A percentile compares a stretch with the other conserved stretches of the same genome.
These are phyloP conservation scores for Heliocidaris tuberculata DNA, from an alignment of 35 echinoderm and acorn worm genomes.

Conservation along the genomic window DNA sequence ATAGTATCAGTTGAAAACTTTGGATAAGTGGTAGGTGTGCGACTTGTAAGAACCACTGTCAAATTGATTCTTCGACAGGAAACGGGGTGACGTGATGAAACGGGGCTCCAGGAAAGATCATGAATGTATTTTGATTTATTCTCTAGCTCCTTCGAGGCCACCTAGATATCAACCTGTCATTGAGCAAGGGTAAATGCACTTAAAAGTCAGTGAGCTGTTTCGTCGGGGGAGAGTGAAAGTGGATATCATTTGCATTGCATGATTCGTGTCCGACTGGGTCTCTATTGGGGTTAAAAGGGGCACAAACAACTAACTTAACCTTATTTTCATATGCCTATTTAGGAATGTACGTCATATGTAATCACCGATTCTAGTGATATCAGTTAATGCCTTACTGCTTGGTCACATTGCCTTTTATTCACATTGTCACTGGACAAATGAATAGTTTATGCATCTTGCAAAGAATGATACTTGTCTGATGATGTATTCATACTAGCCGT, in stretches of 20 bases:
- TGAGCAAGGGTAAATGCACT: conserved; percentile 9
- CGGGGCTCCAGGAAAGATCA: not conserved
- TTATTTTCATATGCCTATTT: no score
- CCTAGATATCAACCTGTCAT: conserved; percentile 2
- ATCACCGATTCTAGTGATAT: no score
- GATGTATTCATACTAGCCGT: no score
- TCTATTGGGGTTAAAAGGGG: not conserved
- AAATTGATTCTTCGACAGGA: conserved; percentile 17
- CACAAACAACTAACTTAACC: not conserved
- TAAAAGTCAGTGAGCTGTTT: conserved; percentile 2
- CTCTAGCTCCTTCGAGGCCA: not conserved
- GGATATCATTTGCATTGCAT: conserved; percentile 1
- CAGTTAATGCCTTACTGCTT: no score
- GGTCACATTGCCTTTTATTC: no score
- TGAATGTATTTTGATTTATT: conserved; percentile 19
- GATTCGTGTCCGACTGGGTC: not conserved
- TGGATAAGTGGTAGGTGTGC: not conserved
- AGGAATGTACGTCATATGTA: no score
- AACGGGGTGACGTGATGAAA: conserved; percentile 15
- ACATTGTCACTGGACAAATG: no score
- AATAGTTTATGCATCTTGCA: no score
- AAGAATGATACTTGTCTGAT: no score
- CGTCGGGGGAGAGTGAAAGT: not conserved
- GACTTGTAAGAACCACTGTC: not conserved
- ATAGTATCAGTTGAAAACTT: not conserved